Percentiles rank a stretch among this genome's conserved stretches.
Conservation (phyloP, 2,888 invertebrate genomes). For the Platycheirus rosarum region DNA sequence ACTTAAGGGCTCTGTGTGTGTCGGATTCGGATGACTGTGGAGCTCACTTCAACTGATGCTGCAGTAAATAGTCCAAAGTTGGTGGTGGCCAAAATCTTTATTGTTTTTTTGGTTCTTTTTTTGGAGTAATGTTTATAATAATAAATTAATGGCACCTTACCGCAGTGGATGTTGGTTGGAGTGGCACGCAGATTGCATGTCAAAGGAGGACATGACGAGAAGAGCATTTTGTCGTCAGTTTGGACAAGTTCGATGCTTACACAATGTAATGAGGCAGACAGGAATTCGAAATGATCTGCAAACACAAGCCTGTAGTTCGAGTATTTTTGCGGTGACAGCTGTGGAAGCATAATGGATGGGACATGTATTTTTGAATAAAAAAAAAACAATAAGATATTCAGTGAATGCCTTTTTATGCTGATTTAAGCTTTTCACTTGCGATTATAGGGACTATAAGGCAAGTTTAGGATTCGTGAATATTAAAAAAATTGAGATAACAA, state of each 20-base stretch:
- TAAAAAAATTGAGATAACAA: no score
- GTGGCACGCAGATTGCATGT: slow-evolving; percentile 41
- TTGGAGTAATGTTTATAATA: slow-evolving; percentile 57
- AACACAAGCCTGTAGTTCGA: no score
- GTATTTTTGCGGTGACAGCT: no score
- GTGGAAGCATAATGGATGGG: no score
- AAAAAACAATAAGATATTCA: no score
- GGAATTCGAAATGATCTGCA: slow-evolving; percentile 32
- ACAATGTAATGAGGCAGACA: slow-evolving; percentile 22
- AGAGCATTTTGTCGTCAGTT: slow-evolving; percentile 1
- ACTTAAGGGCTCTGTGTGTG: slow-evolving; percentile 36
- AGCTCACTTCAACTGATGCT: slow-evolving; percentile 7
- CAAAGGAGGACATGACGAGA: slow-evolving; percentile 8
- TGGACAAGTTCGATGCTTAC: slow-evolving; percentile 1
- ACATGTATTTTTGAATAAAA: no score
- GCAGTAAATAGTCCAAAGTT: slow-evolving; percentile 60
- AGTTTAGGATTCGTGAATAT: no score
- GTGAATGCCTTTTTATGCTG: no score
- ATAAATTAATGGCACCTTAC: slow-evolving; percentile 68
- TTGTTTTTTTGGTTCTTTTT: slow-evolving; percentile 10
- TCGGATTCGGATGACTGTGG: neutral
- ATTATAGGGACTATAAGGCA: no score
- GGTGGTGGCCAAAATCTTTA: slow-evolving; percentile 16
- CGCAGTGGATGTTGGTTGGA: slow-evolving; percentile 34
- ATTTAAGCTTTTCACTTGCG: no score